Percentiles rank a stretch among this genome's conserved stretches.
Evolutionary conservation across 2,888 invertebrate genomes (phyloP).

Genomic region (Ectemnius lituratus): DNA sequence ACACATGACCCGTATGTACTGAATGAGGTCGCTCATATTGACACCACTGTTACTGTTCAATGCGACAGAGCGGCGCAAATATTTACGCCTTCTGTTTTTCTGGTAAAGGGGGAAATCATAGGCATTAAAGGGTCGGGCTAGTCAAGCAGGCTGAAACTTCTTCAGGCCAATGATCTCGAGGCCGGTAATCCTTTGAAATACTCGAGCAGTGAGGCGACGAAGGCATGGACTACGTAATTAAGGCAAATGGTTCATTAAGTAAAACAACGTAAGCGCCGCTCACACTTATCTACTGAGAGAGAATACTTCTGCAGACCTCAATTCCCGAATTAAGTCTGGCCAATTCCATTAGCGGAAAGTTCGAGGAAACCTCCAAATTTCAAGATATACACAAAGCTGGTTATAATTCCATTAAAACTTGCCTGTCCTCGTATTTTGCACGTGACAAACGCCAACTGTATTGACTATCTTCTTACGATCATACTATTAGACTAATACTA

Average conservation of each 20-base stretch:
- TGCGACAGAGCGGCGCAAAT: neutral
- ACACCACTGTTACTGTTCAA: neutral
- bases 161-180: neutral
- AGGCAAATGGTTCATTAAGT: conserved; percentile 41
- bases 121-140: neutral
- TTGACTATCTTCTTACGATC: too few relatives aligned
- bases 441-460: too few relatives aligned
- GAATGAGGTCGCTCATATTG: neutral
- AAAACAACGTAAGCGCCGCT: conserved; percentile 9
- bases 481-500: too few relatives aligned
- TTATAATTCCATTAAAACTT: too few relatives aligned
- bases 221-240: conserved; percentile 31
- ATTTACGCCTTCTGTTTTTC: conserved; percentile 5
- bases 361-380: too few relatives aligned
- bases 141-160: conserved; percentile 3
- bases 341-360: conserved; percentile 3
- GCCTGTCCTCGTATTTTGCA: too few relatives aligned
- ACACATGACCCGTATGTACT: neutral
- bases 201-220: conserved; percentile 12
- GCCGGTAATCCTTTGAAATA: conserved; percentile 7
- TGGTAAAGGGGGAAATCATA: too few relatives aligned
- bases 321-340: neutral
- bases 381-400: too few relatives aligned
- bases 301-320: too few relatives aligned
- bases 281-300: too few relatives aligned